Conservation (phyloP, 2,888 invertebrate genomes). For the Drosophila phalerata region DNA sequence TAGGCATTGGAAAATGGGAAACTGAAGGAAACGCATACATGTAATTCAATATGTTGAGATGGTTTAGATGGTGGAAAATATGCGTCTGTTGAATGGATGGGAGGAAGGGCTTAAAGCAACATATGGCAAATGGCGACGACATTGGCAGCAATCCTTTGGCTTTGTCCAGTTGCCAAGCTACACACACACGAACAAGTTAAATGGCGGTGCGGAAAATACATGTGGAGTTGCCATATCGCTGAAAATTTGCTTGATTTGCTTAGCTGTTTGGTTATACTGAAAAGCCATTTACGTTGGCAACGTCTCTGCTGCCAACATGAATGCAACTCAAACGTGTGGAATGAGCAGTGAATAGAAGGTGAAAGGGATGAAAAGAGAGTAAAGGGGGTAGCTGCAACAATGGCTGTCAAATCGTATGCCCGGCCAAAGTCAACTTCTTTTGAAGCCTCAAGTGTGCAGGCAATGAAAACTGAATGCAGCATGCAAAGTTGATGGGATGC, state of each 20-base stretch:
- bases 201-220: constrained; percentile 29
- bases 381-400: constrained; percentile 37
- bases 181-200: constrained; percentile 1
- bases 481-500: constrained; percentile 21
- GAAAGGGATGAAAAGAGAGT: neutral
- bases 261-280: constrained; percentile 52
- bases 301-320: constrained; percentile 41
- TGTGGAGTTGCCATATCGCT: constrained; percentile 36
- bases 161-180: constrained; percentile 36
- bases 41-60: constrained; percentile 32
- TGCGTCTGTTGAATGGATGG: neutral
- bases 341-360: neutral
- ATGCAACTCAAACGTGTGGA: constrained; percentile 36
- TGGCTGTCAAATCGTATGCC: constrained; percentile 49
- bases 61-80: neutral
- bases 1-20: neutral
- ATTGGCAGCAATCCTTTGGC: constrained; percentile 32
- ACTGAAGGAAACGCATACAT: constrained; percentile 30
- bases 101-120: constrained; percentile 7
- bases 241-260: constrained; percentile 70
- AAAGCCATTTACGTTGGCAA: constrained; percentile 66
- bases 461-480: constrained; percentile 22
- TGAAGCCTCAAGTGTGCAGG: constrained; percentile 48
- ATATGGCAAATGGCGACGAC: constrained; percentile 47
- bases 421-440: constrained; percentile 51